A percentile compares a stretch with the other conserved stretches of the same genome.
These are phyloP conservation scores for Chrysolina oricalcia DNA, from an alignment of 2,888 invertebrate genomes.

Conservation along the genomic window DNA sequence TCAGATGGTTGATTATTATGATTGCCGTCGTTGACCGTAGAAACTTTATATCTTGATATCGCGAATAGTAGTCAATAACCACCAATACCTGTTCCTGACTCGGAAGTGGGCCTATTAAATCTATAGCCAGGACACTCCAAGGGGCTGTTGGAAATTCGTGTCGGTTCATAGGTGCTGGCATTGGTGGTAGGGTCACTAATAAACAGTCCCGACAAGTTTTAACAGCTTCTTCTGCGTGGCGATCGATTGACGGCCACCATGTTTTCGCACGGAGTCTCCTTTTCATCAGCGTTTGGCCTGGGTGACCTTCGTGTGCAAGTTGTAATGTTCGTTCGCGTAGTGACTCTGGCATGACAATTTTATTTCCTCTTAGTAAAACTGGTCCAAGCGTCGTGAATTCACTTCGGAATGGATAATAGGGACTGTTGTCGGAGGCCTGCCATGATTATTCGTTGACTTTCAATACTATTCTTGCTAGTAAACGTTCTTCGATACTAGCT, in stretches of 20 bases:
- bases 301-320: conserved; percentile 55
- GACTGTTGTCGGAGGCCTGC: conserved; percentile 43
- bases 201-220: conserved; percentile 49
- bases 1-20: neutral
- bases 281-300: conserved; percentile 55
- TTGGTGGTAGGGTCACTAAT: conserved; percentile 48
- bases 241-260: conserved; percentile 55
- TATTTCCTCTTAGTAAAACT: conserved; percentile 50
- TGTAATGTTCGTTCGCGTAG: conserved; percentile 39
- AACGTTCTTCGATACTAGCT: conserved; percentile 22
- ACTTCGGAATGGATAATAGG: conserved; percentile 37
- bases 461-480: neutral
- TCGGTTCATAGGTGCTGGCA: conserved; percentile 50
- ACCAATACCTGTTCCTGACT: neutral
- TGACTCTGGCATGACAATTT: conserved; percentile 50
- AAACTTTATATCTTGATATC: conserved; percentile 12
- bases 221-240: conserved; percentile 45
- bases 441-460: conserved; percentile 40
- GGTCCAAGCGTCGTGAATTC: conserved; percentile 46
- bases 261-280: conserved; percentile 51
- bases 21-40: conserved; percentile 7
- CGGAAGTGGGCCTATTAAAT: neutral
- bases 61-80: conserved; percentile 2
- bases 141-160: conserved; percentile 46
- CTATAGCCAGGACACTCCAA: neutral